phyloP scores from a whole-genome alignment of 2,113 vertebrate genomes.

The Brachyhypopomus occidentalis region DNA sequence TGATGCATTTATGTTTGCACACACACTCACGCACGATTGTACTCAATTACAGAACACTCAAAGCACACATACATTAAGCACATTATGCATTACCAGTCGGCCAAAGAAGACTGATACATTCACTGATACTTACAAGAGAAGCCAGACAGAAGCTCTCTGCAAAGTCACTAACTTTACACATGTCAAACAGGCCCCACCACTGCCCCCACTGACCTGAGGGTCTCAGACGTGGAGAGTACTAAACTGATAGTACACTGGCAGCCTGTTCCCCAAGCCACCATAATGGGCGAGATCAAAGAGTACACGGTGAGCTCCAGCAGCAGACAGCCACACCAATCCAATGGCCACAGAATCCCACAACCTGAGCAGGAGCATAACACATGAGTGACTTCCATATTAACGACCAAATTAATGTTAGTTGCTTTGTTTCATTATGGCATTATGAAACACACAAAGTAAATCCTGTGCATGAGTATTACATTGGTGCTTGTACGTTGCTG shows the following conservation, averaged over 20 bases:
- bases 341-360: background rate
- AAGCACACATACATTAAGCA: background rate
- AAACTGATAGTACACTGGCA: slow-evolving; percentile 87
- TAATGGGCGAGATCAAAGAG: slow-evolving; percentile 93
- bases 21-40: background rate
- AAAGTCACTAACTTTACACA: background rate
- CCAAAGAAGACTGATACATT: no score
- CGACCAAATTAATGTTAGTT: background rate
- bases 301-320: slow-evolving; percentile 83
- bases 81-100: no score
- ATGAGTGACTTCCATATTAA: background rate
- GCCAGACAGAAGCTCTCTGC: background rate
- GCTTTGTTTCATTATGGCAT: no score
- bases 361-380: background rate
- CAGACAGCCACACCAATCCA: background rate
- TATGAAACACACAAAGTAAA: background rate
- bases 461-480: background rate
- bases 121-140: background rate
- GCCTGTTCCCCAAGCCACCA: slow-evolving; percentile 79
- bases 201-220: slow-evolving; percentile 86
- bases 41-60: background rate
- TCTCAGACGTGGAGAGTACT: slow-evolving; percentile 87
- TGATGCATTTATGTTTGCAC: background rate
- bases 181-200: slow-evolving; percentile 81
- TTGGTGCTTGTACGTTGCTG: background rate